A percentile compares a stretch with the other conserved stretches of the same genome.
These are phyloP conservation scores for Azemiops feae DNA, from an alignment of 2,113 vertebrate genomes.

Conservation along the genomic window DNA sequence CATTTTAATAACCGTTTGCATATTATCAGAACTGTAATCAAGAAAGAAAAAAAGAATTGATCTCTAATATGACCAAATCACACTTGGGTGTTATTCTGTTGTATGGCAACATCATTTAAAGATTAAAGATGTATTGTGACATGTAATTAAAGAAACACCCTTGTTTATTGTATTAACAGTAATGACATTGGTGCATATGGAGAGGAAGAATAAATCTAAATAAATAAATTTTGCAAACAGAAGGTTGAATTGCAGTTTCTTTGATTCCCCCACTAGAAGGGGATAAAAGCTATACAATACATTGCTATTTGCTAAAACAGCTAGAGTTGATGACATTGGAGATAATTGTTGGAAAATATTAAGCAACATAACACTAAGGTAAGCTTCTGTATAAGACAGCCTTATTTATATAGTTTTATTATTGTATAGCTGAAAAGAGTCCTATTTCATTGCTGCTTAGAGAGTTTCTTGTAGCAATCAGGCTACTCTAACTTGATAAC, in stretches of 20 bases:
- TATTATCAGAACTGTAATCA: conserved; percentile 37
- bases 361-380: not conserved
- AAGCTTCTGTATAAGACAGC: not conserved
- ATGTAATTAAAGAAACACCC: conserved; percentile 40
- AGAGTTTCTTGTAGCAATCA: not conserved
- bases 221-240: not conserved
- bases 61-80: conserved; percentile 34
- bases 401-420: not conserved
- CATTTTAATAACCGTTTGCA: conserved; percentile 41
- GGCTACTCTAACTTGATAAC: not conserved
- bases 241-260: not conserved
- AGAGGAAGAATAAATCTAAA: not conserved
- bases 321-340: not conserved
- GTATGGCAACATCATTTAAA: conserved; percentile 39
- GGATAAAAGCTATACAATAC: not conserved
- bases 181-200: not conserved
- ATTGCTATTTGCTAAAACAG: not conserved
- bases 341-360: not conserved
- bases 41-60: conserved; percentile 49
- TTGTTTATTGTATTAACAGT: not conserved
- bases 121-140: conserved; percentile 26
- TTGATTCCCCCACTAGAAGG: not conserved
- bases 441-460: not conserved
- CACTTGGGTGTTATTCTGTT: conserved; percentile 42
- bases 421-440: not conserved